Evolutionary conservation across 2,113 vertebrate species (phyloP), one percentile per base, ranked within the genome.

Genomic region (Eidolon helvum): DNA sequence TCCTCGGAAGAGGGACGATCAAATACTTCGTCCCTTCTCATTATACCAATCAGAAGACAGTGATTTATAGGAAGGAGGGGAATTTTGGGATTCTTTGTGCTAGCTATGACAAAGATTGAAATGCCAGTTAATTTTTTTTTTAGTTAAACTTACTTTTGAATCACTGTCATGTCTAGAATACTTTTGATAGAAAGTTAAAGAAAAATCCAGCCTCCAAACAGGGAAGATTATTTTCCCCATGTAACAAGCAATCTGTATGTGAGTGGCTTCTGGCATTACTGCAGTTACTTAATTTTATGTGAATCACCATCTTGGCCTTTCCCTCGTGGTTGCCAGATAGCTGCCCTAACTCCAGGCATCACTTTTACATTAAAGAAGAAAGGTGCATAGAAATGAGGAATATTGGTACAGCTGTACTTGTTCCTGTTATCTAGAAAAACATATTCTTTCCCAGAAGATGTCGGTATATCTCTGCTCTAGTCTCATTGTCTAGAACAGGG

Each of bases 61-160:
- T 69, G 55, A 95, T 90, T 84, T 79, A 50, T 75, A 61, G 16
- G 59, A 53, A 61, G 14, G 61, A 59, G 21, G 6, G 28, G 40
- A 66, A 57, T 55, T 43, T 35, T 57, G 69, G 66, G 53, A 90
- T 75, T 72, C 72, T 10, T 57, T 28, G 43, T 38, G 28, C 38
- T 45, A 57, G 16, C 10, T 6, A 9, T 6, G 22, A 74, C 48
- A 48, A 38, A 43, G 35, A 53, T 38, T 10, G 15, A 66, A 78
- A 85, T 71, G 50, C 16, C 35, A 75, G 14, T 16, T 82, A 65
- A 48, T 75, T 48, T 85, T 18, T 75, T 77, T 91, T 87, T 66
- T 8, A 18, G 61, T 59, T 48, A 83, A 94, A 63, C 21, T 35
- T 66, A 83, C 45, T 69, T 86, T 61, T 48, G 24, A 86, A 59